Evolutionary conservation across 2,888 invertebrate genomes (phyloP).

Genomic region (Strigamia transsilvanica): DNA sequence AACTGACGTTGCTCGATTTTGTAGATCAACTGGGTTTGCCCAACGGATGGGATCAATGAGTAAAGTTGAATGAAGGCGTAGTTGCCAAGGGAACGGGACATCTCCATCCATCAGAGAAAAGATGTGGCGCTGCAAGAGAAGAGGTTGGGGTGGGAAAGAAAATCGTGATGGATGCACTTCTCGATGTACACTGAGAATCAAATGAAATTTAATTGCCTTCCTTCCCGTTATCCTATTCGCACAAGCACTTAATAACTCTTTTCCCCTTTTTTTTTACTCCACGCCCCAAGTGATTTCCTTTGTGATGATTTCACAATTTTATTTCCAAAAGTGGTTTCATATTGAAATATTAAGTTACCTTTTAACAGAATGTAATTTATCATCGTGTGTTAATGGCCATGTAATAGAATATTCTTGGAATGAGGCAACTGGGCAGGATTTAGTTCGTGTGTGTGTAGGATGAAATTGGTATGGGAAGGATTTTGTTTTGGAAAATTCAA

Average conservation of each 20-base stretch:
- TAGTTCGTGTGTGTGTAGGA: background rate
- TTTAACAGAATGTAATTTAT: conserved; percentile 36
- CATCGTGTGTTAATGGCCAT: conserved; percentile 5
- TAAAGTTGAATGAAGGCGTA: conserved; percentile 40
- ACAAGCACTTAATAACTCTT: conserved; percentile 41
- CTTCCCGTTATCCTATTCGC: background rate
- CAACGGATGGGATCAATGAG: conserved; percentile 48
- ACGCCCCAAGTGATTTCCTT: conserved; percentile 22
- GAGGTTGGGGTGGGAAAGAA: background rate
- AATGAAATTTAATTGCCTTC: conserved; percentile 49
- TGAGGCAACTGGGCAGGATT: background rate
- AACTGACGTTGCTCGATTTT: conserved; percentile 40
- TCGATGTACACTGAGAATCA: conserved; percentile 45
- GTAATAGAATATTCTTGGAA: conserved; percentile 7
- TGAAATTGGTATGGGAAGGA: conserved; percentile 6
- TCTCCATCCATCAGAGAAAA: conserved; percentile 42
- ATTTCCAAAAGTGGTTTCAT: conserved; percentile 33
- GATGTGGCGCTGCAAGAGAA: background rate
- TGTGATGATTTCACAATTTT: conserved; percentile 46
- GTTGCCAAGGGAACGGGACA: conserved; percentile 45
- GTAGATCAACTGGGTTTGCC: conserved; percentile 45
- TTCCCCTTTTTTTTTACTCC: background rate
- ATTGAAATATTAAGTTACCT: conserved; percentile 44
- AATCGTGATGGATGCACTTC: conserved; percentile 44
- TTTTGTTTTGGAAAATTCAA: conserved; percentile 11